Evolutionary conservation across 2,888 invertebrate genomes (phyloP), one percentile per base, ranked within the genome.

Genomic region (Cheilosia vernalis): DNA sequence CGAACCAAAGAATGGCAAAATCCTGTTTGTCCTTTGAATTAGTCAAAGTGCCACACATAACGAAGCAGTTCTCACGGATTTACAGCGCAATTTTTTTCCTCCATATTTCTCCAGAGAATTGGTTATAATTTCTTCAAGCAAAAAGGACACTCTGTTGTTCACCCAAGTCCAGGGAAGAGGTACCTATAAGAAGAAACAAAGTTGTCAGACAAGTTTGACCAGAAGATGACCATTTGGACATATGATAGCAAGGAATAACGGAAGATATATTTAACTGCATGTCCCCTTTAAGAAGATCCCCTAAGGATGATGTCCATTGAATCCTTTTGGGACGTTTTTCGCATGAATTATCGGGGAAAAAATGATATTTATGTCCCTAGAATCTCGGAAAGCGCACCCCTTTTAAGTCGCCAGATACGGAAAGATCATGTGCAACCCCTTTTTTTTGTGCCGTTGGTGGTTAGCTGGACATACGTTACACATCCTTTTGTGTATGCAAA

Each of bases 171-270:
- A 30, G 7, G 9, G 30, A 30, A 9, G n/a, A 37, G 15, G 7
- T 49, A 27, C 9, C 30, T 61, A 64, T 24, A 77, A 72, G 55
- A 21, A 79, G 69, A 42, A 74, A 24, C 40, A 60, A 49, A 70
- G 72, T 81, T 77, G 85, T 81, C 81, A 67, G 61, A 85, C 85
- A 76, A 66, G 85, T 85, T 85, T 77, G 81, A 85, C 85, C 85
- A 81, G 72, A 77, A 72, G 85, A 77, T 85, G 85, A 85, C 85
- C 85, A 77, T 58, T 81, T 85, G 81, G 85, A 81, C 76, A 85
- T 72, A 40, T 72, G 85, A 85, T 85, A 81, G 76, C 77, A 60
- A 42, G 64, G 64, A 66, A 70, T 84, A 84, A 84, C 85, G 81
- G 85, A 72, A 80, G 80, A 80, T 61, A 76, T 74, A 42, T 42